Base-by-base conservation (phyloP, 2,113 vertebrate species). In the Dascyllus trimaculatus region DNA sequence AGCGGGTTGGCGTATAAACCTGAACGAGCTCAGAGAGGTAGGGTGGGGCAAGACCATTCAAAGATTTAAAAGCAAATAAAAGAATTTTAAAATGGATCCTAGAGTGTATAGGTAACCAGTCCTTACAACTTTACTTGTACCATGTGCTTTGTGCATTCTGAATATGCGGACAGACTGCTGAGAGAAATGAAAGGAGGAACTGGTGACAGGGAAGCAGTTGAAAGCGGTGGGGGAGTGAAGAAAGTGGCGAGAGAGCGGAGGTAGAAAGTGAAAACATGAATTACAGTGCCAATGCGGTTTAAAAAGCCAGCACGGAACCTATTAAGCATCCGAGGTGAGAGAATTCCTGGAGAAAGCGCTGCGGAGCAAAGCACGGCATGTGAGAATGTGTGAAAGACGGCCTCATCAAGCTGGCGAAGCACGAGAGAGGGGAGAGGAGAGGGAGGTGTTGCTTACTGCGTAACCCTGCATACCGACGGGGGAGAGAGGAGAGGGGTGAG, bases 381-480 rank as follows among this genome's bases (percentile, higher is more conserved):
- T 11, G 48, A 58, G 26, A 67, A 65, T 51, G 70, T 75, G 54
- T 67, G 49, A 73, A 70, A 70, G 52, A 60, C 46, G 24, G 56
- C 22, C 25, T 80, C 69, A 75, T 75, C 25, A 32, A 53, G 43
- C 52, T 2, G 29, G 21, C 48, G 21, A 53, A 46, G 53, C 40
- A 53, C 4, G 10, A 19, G 15, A 56, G 53, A 48, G 70, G 9
- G 15, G 43, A 52, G 14, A 24, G 15, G 11, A 11, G 46, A 58
- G 32, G 14, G 56, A 14, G 56, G 51, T 25, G 65, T 4, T 58
- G 32, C 38, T 32, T 65, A 40, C 46, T 82, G 48, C 69, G 80
- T 79, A 77, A 85, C 76, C 80, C 73, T 35, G 38, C 49, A 71
- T 82, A 68, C 64, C 60, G 71, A 81, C 56, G 49, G 56, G 26